Evolutionary conservation across 1,140 invertebrate species (phyloP), one percentile per base, ranked within the genome.

Genomic region (Saxidomus purpurata): DNA sequence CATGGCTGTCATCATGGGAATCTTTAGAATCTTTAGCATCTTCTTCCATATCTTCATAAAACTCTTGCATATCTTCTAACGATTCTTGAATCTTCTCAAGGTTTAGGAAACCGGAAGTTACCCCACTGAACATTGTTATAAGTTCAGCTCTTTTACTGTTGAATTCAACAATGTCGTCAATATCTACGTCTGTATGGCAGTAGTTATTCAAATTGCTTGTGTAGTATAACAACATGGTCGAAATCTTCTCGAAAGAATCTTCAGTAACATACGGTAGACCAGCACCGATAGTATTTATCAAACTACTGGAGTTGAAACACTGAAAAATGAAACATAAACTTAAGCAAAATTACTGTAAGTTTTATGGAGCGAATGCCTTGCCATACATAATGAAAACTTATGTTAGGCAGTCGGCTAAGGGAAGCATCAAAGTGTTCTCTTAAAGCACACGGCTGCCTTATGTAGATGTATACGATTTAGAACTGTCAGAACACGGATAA

Each of bases 221-320:
- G n/a, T 85, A 55, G 47, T 85, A 85, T 1, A 85, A 47, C 31
- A 85, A 52, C 83, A 74, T 71, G 9, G 63, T 59, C 19, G 63
- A 74, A 6, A 85, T 55, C 9, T 55, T 19, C 34, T 74, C 69
- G 34, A 85, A 85, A 11, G 63, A 25, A n/a, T 49, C 47, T 47
- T 55, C 25, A 19, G 38, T 71, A 0, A 85, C 69, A 43, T 34
- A 85, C 11, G 63, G 43, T 13, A 74, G 31, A 2, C 83, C 83
- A 15, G 19, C 9, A 19, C 63, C 67, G 19, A 55, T 6, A 15
- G 71, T 36, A 19, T 15, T n/a, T 38, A 85, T 11, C 4, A 85
- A 28, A 40, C 49, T 85, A 1, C 19, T 85, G 0, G 83, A 19
- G 34, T 85, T 85, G 83, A 85, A 85, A 49, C 83, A 85, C 83